Evolutionary conservation across 2,888 invertebrate species (phyloP).

Genomic region (Ariolimax columbianus): DNA sequence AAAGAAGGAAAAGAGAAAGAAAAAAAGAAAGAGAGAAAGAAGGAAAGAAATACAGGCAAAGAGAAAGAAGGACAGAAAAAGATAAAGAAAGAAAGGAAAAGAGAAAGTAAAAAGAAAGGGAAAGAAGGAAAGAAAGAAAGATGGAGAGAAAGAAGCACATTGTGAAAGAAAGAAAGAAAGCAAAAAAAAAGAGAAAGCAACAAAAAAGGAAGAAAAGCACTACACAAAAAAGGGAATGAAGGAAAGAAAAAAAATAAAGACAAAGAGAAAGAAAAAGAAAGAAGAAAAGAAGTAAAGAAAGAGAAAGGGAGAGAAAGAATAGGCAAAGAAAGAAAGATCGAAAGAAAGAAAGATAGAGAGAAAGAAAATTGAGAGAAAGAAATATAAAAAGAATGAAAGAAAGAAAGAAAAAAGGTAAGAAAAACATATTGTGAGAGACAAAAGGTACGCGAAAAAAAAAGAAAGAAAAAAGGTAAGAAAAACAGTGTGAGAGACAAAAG

Average conservation of each 20-base stretch:
- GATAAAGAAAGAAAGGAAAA: background rate
- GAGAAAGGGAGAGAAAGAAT: background rate
- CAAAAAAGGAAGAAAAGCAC: background rate
- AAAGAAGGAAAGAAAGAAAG: constrained; percentile 17
- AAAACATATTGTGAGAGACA: background rate
- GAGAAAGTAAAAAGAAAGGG: constrained; percentile 15
- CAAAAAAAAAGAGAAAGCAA: background rate
- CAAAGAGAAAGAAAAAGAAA: background rate
- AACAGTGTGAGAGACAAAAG: background rate
- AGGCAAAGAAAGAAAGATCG: background rate
- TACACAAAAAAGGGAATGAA: too few species aligned
- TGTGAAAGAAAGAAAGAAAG: too few species aligned
- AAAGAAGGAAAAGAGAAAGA: background rate
- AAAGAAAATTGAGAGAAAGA: background rate
- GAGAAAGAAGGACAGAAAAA: background rate
- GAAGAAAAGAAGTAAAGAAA: background rate
- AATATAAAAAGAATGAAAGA: background rate
- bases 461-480: background rate
- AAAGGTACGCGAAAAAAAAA: background rate
- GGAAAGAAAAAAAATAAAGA: too few species aligned
- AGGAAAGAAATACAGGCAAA: background rate
- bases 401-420: background rate
- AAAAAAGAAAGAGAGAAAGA: background rate
- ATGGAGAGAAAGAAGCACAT: background rate
- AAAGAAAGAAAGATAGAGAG: background rate